A percentile compares a stretch with the other conserved stretches of the same genome.
Evolutionary conservation across 2,113 vertebrate species (phyloP).

Genomic region (Pluvialis apricaria): DNA sequence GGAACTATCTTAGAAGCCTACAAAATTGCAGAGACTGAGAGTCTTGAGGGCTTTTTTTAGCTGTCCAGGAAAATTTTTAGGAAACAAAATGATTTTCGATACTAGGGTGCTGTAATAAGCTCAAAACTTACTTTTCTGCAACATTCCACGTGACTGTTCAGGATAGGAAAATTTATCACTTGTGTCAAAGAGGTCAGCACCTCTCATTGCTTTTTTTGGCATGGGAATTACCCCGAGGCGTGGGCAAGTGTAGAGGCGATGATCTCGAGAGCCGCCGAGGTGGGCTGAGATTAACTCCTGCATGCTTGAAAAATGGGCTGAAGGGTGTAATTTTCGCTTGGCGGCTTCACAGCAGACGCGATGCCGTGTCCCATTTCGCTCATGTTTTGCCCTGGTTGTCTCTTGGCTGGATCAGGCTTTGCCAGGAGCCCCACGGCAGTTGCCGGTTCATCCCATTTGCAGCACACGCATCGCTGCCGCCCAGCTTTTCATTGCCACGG

Average conservation of each 20-base stretch:
- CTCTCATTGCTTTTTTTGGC: not conserved
- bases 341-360: fast-evolving
- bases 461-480: not conserved
- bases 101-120: not conserved
- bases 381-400: not conserved
- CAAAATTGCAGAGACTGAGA: not conserved
- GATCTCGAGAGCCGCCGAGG: not conserved
- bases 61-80: not conserved
- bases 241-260: fast-evolving
- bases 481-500: not conserved
- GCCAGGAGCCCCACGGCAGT: fast-evolving
- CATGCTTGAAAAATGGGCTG: fast-evolving
- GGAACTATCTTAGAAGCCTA: not conserved
- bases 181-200: not conserved
- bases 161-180: not conserved
- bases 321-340: not conserved
- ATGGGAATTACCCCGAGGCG: not conserved
- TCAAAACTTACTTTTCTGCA: not conserved
- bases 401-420: not conserved
- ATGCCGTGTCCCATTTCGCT: not conserved
- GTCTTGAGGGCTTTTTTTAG: not conserved
- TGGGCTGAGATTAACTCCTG: not conserved
- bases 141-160: not conserved
- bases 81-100: not conserved
- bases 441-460: not conserved